These are phyloP conservation scores for Empidonax alnorum DNA, from an alignment of 2,113 vertebrate species.

Conservation along the genomic window DNA sequence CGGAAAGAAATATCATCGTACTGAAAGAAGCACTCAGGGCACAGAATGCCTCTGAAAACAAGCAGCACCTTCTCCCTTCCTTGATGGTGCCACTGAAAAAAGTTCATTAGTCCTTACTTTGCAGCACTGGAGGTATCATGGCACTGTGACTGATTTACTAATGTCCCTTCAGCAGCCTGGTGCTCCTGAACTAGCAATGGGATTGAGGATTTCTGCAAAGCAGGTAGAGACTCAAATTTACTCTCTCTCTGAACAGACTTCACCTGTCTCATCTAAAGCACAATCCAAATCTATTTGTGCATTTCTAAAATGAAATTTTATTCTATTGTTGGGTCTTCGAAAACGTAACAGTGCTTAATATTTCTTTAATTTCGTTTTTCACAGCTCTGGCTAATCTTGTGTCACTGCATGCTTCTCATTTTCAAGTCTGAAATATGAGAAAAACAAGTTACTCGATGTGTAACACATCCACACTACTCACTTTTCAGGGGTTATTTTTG, in stretches of 20 bases:
- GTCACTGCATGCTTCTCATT: neutral
- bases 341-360: neutral
- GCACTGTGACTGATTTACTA: neutral
- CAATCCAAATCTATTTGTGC: neutral
- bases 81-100: neutral
- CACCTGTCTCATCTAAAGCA: neutral
- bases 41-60: neutral
- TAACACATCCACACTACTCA: neutral
- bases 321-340: neutral
- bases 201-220: neutral
- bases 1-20: constrained; percentile 20
- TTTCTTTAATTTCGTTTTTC: neutral
- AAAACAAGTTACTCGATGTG: neutral
- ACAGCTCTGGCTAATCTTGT: constrained; percentile 17
- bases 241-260: neutral
- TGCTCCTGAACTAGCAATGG: neutral
- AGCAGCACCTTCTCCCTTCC: neutral
- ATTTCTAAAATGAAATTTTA: neutral
- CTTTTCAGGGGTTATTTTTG: neutral
- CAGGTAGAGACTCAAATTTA: neutral
- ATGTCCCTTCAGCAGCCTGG: neutral
- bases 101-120: neutral
- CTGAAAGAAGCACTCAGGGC: neutral
- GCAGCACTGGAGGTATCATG: neutral
- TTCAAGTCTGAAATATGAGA: constrained; percentile 18